Percentiles rank a stretch among this genome's conserved stretches.
Conservation (phyloP, 2,113 vertebrate species). For the Siniperca knerii region DNA sequence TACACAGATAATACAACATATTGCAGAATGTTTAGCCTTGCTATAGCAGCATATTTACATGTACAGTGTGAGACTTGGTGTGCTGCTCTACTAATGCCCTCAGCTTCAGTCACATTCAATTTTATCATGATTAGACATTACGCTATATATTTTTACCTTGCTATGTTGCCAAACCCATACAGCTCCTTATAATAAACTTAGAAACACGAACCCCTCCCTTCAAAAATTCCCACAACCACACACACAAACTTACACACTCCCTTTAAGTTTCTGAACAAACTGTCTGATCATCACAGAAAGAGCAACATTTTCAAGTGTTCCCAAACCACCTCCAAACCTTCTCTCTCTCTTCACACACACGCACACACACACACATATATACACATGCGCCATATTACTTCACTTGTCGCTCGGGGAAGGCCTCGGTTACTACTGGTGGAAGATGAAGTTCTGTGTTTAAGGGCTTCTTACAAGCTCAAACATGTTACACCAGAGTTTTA, state of each 20-base stretch:
- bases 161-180: conserved; percentile 18
- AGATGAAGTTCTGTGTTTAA: too few relatives aligned
- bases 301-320: background rate
- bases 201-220: conserved; percentile 34
- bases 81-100: background rate
- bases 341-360: background rate
- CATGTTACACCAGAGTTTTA: background rate
- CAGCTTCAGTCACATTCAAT: background rate
- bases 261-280: background rate
- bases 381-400: background rate
- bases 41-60: background rate
- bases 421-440: background rate
- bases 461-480: background rate
- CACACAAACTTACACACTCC: background rate
- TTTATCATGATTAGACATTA: conserved; percentile 4
- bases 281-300: conserved; percentile 1
- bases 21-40: too few relatives aligned
- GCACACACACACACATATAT: background rate
- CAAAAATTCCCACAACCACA: conserved; percentile 43
- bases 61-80: background rate
- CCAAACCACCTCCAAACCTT: background rate
- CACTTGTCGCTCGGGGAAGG: background rate
- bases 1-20: too few relatives aligned
- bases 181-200: conserved; percentile 20
- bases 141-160: background rate